A percentile compares a stretch with the other conserved stretches of the same genome.
Evolutionary conservation across 2,113 vertebrate genomes (phyloP).

Genomic region (Gavialis gangeticus): DNA sequence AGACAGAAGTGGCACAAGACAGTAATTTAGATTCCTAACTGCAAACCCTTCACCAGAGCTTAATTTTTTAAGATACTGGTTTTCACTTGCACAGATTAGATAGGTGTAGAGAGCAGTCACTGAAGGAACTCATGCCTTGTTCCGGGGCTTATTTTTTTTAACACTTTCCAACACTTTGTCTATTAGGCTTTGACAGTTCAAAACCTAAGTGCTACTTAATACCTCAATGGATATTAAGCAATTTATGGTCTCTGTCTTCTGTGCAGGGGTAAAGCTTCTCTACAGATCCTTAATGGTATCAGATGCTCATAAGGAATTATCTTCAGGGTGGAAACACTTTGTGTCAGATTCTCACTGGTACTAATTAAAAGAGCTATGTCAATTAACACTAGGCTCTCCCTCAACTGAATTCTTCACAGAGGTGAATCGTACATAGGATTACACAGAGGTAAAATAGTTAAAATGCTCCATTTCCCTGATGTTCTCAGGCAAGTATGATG

Average conservation of each 20-base stretch:
- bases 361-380: constrained; percentile 49
- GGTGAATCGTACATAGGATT: neutral
- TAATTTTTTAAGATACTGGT: constrained; percentile 33
- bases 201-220: constrained; percentile 15
- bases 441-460: neutral
- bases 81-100: constrained; percentile 61
- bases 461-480: neutral
- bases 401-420: rapidly evolving
- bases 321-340: constrained; percentile 54
- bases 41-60: constrained; percentile 23
- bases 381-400: neutral
- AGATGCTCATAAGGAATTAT: constrained; percentile 68
- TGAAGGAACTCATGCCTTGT: constrained; percentile 21
- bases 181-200: neutral
- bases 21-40: constrained; percentile 37
- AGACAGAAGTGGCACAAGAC: constrained; percentile 62
- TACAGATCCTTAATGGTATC: constrained; percentile 58
- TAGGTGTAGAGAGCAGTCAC: constrained; percentile 37
- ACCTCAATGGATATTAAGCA: constrained; percentile 43
- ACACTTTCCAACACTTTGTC: neutral
- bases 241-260: constrained; percentile 4
- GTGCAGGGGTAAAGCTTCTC: constrained; percentile 34
- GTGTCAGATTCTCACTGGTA: constrained; percentile 42
- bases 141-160: constrained; percentile 40
- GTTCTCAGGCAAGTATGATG: neutral